phyloP scores from a whole-genome alignment of 64 coral and sea anemone genomes.

The Hydrozoanthus tunicans region DNA sequence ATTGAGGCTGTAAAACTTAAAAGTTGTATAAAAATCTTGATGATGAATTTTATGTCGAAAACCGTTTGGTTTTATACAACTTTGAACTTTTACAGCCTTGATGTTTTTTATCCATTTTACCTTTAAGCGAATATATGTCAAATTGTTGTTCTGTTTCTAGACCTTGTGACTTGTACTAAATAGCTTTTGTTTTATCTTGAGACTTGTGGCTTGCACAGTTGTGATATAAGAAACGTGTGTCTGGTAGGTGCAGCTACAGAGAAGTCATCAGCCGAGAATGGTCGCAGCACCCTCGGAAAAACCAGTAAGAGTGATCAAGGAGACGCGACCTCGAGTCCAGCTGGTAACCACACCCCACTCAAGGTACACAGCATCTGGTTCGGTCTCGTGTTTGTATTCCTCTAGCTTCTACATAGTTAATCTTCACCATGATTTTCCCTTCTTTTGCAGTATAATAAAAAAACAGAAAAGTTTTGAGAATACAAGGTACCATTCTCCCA shows the following conservation, averaged over 20 bases:
- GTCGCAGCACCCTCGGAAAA: neutral
- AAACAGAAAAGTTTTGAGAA: too few relatives aligned
- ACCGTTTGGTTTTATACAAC: neutral
- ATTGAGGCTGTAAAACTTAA: too few relatives aligned
- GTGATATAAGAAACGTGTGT: neutral
- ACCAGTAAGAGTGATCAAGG: neutral
- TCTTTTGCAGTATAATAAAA: too few relatives aligned
- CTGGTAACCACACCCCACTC: neutral
- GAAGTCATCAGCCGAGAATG: neutral
- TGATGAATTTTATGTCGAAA: neutral
- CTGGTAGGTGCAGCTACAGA: constrained; percentile 9
- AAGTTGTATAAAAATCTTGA: too few relatives aligned
- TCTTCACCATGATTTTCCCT: too few relatives aligned
- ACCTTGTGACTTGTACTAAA: too few relatives aligned
- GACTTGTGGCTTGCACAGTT: neutral
- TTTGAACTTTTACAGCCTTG: neutral
- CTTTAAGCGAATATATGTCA: neutral
- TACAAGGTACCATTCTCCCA: too few relatives aligned
- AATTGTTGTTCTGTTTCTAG: neutral
- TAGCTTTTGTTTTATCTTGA: too few relatives aligned
- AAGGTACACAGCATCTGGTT: constrained; percentile 15
- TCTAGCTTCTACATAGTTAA: neutral
- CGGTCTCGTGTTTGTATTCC: neutral
- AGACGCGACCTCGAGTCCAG: neutral
- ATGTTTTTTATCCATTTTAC: neutral